Evolutionary conservation across 2,888 invertebrate species (phyloP).

Genomic region (Nymphalis c-album): DNA sequence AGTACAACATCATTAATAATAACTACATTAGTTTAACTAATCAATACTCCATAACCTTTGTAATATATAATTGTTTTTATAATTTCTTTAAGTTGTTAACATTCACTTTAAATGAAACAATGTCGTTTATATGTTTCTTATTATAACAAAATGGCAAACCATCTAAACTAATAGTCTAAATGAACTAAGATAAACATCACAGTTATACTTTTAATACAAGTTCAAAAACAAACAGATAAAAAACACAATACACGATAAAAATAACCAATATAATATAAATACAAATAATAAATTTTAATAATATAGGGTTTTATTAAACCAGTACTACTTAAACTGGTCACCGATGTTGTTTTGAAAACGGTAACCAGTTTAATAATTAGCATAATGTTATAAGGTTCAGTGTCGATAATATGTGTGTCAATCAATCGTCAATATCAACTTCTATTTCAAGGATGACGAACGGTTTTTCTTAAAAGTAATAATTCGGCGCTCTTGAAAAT

Average conservation of each 20-base stretch:
- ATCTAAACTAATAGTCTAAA: slow-evolving; percentile 10
- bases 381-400: slow-evolving; percentile 21
- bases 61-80: not conserved
- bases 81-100: not conserved
- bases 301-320: not conserved
- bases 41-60: too few relatives aligned
- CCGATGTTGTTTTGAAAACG: slow-evolving; percentile 10
- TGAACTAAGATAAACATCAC: slow-evolving; percentile 23
- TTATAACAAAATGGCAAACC: slow-evolving; percentile 11
- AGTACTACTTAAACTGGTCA: not conserved
- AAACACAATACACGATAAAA: slow-evolving; percentile 15
- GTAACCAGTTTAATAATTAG: slow-evolving; percentile 8
- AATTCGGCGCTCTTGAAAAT: too few relatives aligned
- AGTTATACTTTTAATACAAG: slow-evolving; percentile 16
- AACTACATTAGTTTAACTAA: too few relatives aligned
- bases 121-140: not conserved
- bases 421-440: slow-evolving; percentile 8
- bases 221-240: slow-evolving; percentile 5
- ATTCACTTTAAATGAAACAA: slow-evolving; percentile 4
- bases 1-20: too few relatives aligned
- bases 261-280: too few relatives aligned
- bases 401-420: slow-evolving; percentile 16
- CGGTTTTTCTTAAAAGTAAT: not conserved
- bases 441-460: slow-evolving; percentile 16
- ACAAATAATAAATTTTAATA: not conserved